phyloP scores from a whole-genome alignment of 2,888 invertebrate genomes.

The Torymus tubicola region DNA sequence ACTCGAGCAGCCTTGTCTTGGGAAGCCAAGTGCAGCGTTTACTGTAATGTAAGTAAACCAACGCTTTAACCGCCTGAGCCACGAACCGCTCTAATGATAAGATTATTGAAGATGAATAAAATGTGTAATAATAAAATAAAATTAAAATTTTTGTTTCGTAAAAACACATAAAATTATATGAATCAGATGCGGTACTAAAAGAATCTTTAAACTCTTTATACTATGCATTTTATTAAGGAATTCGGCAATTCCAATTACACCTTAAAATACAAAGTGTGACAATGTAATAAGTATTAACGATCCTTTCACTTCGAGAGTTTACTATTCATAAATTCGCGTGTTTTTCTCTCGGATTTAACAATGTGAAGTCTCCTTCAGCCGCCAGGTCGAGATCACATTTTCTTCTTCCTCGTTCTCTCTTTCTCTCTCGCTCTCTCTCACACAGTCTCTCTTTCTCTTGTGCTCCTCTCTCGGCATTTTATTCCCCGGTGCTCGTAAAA shows the following conservation, averaged over 20 bases:
- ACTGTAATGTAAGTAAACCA: too few species aligned
- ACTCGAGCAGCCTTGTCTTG: too few species aligned
- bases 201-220: too few species aligned
- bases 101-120: too few species aligned
- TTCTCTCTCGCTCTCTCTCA: too few species aligned
- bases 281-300: constrained; percentile 41
- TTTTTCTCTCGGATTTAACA: constrained; percentile 35
- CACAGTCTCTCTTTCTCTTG: background rate
- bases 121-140: too few species aligned
- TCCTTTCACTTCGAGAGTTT: constrained; percentile 29
- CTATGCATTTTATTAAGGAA: background rate
- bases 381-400: constrained; percentile 24
- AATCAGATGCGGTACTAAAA: too few species aligned
- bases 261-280: constrained; percentile 22
- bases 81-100: too few species aligned
- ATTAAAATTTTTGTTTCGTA: too few species aligned
- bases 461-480: constrained; percentile 19
- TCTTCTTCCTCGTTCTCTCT: constrained; percentile 1
- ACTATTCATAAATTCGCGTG: constrained; percentile 37
- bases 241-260: constrained; percentile 1
- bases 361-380: constrained; percentile 24
- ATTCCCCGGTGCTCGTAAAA: constrained; percentile 53
- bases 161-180: too few species aligned
- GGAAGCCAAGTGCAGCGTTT: too few species aligned
- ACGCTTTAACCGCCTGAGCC: too few species aligned